A percentile compares a stretch with the other conserved stretches of the same genome.
Evolutionary conservation across 1,140 invertebrate genomes (phyloP).

Genomic region (Caerostris extrusa): DNA sequence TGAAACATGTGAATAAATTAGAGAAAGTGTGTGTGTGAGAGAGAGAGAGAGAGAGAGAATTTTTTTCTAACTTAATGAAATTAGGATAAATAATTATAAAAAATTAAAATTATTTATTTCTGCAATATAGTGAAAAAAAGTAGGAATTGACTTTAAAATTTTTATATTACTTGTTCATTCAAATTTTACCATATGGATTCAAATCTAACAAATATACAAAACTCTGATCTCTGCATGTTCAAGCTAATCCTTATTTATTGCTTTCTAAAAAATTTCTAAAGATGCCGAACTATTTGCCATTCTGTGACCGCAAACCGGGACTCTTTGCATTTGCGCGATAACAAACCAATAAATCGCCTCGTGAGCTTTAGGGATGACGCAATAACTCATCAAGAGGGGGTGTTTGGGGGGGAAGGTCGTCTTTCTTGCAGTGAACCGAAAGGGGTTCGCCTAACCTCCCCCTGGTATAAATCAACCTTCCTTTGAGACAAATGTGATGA

Average conservation of each 20-base stretch:
- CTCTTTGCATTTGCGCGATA: background rate
- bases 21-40: no score
- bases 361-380: constrained; percentile 18
- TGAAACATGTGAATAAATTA: no score
- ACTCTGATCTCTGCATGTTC: background rate
- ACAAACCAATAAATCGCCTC: constrained; percentile 60
- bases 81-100: no score
- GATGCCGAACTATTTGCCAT: constrained; percentile 41
- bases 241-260: constrained; percentile 29
- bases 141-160: no score
- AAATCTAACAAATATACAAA: no score
- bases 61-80: no score
- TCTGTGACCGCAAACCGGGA: background rate
- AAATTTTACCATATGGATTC: no score
- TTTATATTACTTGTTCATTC: no score
- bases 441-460: background rate
- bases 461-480: constrained; percentile 27
- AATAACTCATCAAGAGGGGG: constrained; percentile 3
- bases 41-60: no score
- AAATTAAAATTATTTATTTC: no score
- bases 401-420: background rate
- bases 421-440: constrained; percentile 21
- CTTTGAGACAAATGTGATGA: constrained; percentile 61
- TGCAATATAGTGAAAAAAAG: no score
- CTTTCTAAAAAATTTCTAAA: background rate